Evolutionary conservation across 2,797 vertebrate genomes (phyloP), one percentile per base, ranked within the genome.

Genomic region (Erethizon dorsatum): DNA sequence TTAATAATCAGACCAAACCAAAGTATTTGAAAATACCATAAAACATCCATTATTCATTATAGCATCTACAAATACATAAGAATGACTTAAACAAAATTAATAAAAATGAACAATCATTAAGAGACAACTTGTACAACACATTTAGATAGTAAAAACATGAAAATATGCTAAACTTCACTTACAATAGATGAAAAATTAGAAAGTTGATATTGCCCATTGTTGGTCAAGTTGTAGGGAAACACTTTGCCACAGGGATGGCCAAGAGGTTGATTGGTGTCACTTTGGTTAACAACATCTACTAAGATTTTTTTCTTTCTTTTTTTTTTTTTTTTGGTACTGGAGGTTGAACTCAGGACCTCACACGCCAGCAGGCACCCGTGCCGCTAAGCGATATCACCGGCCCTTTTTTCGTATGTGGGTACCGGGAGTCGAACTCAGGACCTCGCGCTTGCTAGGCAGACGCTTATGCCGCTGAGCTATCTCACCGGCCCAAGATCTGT

Each of bases 61-160:
- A 63, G 17, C 15, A 93, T 59, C 22, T 91, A 85, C 5, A 52
- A 91, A 84, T 77, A 90, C 75, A 45, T 83, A 77, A 78, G 57
- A 91, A 90, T 82, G 28, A 77, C 86, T 90, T 71, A 90, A 83
- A 73, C 63, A n/a, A 95, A 73, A 33, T 24, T 22, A 88, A n/a
- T 88, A 69, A 73, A 87, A 73, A 45, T 63, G 15, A 71, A 8
- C 12, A 80, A 59, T 84, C 5, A n/a, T 80, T 82, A 88, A 83
- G 63, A 57, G 26, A 28, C 24, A 78, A 57, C 56, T 71, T 93
- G 3, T 12, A 57, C 37, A 88, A 75, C 10, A 75, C 24, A 61
- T 26, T 61, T 61, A 61, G 59, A 24, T 61, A 28, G 26, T 61
- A 61, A 61, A 57, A 61, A 61, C 20, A 61, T 61, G 59, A 73